Conservation (phyloP, 92 coral and sea anemone species). For the Actinernus sp. region DNA sequence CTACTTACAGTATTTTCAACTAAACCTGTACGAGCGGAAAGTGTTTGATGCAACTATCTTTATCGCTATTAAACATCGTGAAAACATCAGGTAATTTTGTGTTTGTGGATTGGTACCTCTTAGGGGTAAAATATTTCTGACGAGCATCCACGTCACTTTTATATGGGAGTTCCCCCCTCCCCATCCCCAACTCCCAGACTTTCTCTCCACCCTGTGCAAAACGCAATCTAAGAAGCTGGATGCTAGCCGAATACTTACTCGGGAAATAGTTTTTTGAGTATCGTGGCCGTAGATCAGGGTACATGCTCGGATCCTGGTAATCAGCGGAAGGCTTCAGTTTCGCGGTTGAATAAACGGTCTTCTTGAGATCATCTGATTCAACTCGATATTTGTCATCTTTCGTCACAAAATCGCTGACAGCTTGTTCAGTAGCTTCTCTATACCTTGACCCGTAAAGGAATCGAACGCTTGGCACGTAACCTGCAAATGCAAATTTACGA, state of each 20-base stretch:
- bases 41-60: too few species aligned
- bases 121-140: too few species aligned
- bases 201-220: too few species aligned
- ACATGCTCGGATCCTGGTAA: slow-evolving; percentile 79
- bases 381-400: slow-evolving; percentile 74
- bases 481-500: slow-evolving; percentile 31
- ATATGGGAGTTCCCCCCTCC: too few species aligned
- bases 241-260: slow-evolving; percentile 74
- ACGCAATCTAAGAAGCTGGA: too few species aligned
- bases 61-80: too few species aligned
- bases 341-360: slow-evolving; percentile 75
- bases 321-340: slow-evolving; percentile 48
- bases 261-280: slow-evolving; percentile 88
- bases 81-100: too few species aligned
- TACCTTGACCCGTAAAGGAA: slow-evolving; percentile 91
- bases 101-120: too few species aligned
- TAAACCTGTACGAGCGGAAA: too few species aligned
- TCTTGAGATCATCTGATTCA: slow-evolving; percentile 69
- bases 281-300: slow-evolving; percentile 95
- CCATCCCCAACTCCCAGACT: too few species aligned
- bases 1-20: too few species aligned
- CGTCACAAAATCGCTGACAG: slow-evolving; percentile 76
- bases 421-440: slow-evolving; percentile 94
- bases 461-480: slow-evolving; percentile 93
- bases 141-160: too few species aligned